Evolutionary conservation across 2,797 vertebrate genomes (phyloP).

Genomic region (Eurystomus glaucurus): DNA sequence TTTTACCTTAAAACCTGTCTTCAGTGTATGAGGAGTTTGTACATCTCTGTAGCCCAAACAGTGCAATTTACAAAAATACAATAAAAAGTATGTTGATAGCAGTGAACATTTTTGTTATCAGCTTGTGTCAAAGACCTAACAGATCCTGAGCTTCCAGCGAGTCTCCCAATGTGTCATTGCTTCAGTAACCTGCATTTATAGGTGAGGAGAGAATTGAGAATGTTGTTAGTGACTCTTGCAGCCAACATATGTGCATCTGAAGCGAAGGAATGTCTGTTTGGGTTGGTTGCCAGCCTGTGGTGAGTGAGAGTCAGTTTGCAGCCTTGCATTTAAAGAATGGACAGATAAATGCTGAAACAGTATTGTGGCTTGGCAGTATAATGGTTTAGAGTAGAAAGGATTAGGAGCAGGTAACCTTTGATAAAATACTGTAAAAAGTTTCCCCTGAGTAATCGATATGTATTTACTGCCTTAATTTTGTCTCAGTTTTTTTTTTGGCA

Average conservation of each 20-base stretch:
- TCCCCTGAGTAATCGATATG: constrained; percentile 38
- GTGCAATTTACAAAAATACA: neutral
- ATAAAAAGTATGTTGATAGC: neutral
- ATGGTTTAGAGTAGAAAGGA: neutral
- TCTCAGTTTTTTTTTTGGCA: constrained; percentile 8
- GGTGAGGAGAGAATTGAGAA: neutral
- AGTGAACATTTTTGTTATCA: neutral
- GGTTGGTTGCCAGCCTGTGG: neutral
- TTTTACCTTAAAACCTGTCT: neutral
- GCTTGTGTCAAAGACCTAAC: neutral
- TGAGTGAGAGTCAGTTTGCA: neutral
- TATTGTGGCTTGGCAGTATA: neutral
- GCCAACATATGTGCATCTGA: neutral
- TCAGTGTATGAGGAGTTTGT: neutral
- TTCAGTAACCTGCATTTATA: neutral
- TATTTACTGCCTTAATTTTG: constrained; percentile 68
- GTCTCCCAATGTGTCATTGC: neutral
- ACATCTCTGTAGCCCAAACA: neutral
- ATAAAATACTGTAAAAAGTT: constrained; percentile 36
- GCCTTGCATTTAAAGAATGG: neutral
- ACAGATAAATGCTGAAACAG: neutral
- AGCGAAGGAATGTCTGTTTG: neutral
- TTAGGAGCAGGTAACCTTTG: constrained; percentile 46
- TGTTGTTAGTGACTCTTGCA: neutral
- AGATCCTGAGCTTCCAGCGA: neutral